Evolutionary conservation across 2,797 vertebrate genomes (phyloP).

Genomic region (Enteromius radiatus): DNA sequence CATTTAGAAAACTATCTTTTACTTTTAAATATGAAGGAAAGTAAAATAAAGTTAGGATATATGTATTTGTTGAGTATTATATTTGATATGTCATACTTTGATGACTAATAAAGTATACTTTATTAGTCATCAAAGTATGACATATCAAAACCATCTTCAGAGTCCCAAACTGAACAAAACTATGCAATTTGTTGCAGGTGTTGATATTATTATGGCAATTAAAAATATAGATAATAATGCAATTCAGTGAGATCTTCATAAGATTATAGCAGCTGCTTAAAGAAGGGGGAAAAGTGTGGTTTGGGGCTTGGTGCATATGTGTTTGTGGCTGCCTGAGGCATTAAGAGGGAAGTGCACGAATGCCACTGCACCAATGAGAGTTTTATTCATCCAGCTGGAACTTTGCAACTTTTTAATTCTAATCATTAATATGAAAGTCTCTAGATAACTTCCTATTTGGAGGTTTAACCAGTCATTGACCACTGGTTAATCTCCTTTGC

Average conservation of each 20-base stretch:
- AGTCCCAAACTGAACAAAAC: background rate
- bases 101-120: background rate
- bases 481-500: conserved; percentile 32
- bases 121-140: too few species aligned
- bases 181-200: background rate
- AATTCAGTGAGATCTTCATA: background rate
- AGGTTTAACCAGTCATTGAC: conserved; percentile 19
- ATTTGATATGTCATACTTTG: background rate
- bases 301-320: conserved; percentile 6
- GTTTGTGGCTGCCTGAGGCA: background rate
- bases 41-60: background rate
- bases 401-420: conserved; percentile 15
- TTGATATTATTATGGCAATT: background rate
- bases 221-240: background rate
- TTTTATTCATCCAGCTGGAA: background rate
- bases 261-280: conserved; percentile 7
- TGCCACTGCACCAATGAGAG: background rate
- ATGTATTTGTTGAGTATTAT: background rate
- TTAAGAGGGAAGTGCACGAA: conserved; percentile 11
- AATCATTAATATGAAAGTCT: conserved; percentile 7
- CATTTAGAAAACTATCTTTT: background rate
- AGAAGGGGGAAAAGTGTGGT: conserved; percentile 34
- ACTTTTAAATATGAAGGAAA: background rate
- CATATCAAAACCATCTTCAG: background rate
- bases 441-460: background rate